Base-by-base conservation (phyloP, 1,140 invertebrate genomes). In the Drosophila sp. region DNA sequence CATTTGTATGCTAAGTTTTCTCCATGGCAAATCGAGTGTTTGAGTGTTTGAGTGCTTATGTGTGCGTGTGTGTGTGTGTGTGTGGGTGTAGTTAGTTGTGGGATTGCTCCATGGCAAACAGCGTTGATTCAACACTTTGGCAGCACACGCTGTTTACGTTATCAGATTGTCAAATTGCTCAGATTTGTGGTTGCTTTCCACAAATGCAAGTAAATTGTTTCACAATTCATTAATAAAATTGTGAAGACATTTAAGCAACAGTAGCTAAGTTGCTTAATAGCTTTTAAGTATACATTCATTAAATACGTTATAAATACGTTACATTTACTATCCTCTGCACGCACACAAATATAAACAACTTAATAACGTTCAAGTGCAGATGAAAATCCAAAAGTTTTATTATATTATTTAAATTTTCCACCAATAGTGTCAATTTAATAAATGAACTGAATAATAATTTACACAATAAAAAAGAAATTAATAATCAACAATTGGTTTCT, bases 401-500 rank as follows among this genome's bases (percentile, higher is more conserved):
- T 21, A 21, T n/a, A n/a, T n/a, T n/a, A n/a, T n/a, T n/a, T n/a
- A n/a, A n/a, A n/a, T n/a, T n/a, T n/a, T n/a, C n/a, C n/a, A n/a
- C n/a, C n/a, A n/a, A n/a, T n/a, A 58, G 75, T 76, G 80, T 70
- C 77, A 83, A 84, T 84, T 83, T 83, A 83, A 83, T 84, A 84
- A 83, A 83, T 67, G 63, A 50, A 61, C 65, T 64, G 61, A 34
- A 13, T 36, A 27, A 69, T 58, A 59, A 61, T 50, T 65, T 67
- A 32, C 64, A 65, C 54, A 38, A 51, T n/a, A 41, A 21, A 1
- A 21, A 2, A 21, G 1, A 21, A 1, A 21, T 21, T 2, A 21
- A 21, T 45, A 50, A 43, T 65, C 77, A 84, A 86, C 69, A 84
- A 80, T 86, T 84, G 80, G 77, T 66, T 74, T 65, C 43, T 41